These are phyloP conservation scores for Ibycter americanus DNA, from an alignment of 2,797 vertebrate species.

Conservation along the genomic window DNA sequence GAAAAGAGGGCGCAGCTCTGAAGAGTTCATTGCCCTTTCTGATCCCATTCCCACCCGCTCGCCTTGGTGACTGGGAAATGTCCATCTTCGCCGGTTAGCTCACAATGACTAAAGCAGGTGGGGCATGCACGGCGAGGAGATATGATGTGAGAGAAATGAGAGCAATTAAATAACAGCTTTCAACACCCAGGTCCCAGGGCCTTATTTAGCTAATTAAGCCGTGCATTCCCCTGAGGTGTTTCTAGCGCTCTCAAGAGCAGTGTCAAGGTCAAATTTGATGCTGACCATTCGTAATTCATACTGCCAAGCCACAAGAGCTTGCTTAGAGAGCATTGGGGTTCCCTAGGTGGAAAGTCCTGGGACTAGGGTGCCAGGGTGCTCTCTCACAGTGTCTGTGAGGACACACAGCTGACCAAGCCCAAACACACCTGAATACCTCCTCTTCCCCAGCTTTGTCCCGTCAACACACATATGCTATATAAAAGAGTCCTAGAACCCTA, in stretches of 20 bases:
- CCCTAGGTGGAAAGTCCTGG: not conserved
- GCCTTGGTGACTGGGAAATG: constrained; percentile 27
- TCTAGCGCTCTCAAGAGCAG: not conserved
- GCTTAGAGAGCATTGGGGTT: not conserved
- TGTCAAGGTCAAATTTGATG: not conserved
- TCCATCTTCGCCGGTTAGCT: not conserved
- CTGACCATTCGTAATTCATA: not conserved
- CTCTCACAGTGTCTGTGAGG: not conserved
- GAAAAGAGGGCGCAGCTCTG: not conserved
- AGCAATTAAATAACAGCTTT: constrained; percentile 31
- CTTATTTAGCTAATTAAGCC: constrained; percentile 10
- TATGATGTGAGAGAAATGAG: not conserved
- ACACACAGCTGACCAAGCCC: not conserved
- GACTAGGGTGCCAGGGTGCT: not conserved
- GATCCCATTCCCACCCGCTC: not conserved
- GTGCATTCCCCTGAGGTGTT: not conserved
- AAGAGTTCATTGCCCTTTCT: not conserved
- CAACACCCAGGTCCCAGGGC: constrained; percentile 56
- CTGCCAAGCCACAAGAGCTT: not conserved
- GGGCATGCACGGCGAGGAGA: not conserved
- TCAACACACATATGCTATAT: not conserved
- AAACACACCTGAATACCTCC: not conserved
- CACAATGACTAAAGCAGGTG: constrained; percentile 41
- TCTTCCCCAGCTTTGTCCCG: not conserved
- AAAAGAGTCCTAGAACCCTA: not conserved